Evolutionary conservation across 2,113 vertebrate species (phyloP), one percentile per base, ranked within the genome.

Genomic region (Phyllostomus hastatus): DNA sequence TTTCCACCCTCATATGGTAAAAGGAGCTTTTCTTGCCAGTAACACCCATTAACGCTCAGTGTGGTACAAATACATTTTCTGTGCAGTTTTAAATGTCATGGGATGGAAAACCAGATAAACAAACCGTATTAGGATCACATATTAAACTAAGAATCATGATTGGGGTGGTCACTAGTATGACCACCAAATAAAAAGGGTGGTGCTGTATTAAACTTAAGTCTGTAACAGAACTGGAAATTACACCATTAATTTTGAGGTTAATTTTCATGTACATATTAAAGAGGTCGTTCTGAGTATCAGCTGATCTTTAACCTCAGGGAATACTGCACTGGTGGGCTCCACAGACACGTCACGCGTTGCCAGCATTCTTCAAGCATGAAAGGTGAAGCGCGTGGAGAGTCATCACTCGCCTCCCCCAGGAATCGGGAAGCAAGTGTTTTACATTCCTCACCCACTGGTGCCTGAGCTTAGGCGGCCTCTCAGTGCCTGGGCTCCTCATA

Each of bases 161-260:
- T 76, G 16, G 43, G 35, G 48, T 66, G 46, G 24, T 31, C 84
- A 91, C 59, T 85, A 90, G 11, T 26, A 88, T 24, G 69, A 88
- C 64, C 46, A 92, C 46, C 46, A 90, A 90, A 84, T 81, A 78
- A 76, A 64, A 57, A 73, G 6, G 26, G 26, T 9, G 20, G 17
- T 50, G 48, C 48, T n/a, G 54, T 64, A 87, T n/a, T 82, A 86
- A 72, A 72, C 8, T 59, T 66, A 83, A 84, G 35, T 92, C 48
- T 92, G 75, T 86, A 95, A 95, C 24, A 92, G 61, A 90, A 73
- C 7, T 76, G 67, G 93, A 95, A 87, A 69, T 48, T 67, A 79
- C 1, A 87, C 50, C 76, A 87, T n/a, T 48, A 85, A 84, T 50
- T 93, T 94, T 93, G 46, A 59, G n/a, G 7, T 52, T 41, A 91